Conservation (phyloP, 2,797 vertebrate species). For the Gorsachius magnificus region DNA sequence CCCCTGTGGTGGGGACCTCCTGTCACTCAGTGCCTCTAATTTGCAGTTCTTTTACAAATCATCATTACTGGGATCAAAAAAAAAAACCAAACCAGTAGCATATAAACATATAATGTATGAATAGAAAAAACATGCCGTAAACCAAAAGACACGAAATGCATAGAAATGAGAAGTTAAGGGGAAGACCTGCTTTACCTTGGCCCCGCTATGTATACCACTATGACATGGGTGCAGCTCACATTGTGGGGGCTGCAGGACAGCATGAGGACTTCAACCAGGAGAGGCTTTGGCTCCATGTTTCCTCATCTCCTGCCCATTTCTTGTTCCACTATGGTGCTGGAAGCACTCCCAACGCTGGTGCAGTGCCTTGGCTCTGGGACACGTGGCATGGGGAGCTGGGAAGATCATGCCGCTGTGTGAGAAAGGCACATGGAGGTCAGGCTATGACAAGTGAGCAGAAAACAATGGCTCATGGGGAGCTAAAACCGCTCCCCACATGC, state of each 20-base stretch:
- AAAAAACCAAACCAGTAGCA: not conserved
- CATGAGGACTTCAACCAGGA: not conserved
- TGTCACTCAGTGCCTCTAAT: not conserved
- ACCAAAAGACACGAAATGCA: not conserved
- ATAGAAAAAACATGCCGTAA: not conserved
- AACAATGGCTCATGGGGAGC: not conserved
- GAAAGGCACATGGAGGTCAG: not conserved
- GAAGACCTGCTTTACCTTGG: not conserved
- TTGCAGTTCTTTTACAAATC: not conserved
- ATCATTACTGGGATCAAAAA: not conserved
- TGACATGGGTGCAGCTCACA: accelerated
- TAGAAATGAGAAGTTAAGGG: not conserved
- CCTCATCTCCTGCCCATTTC: not conserved
- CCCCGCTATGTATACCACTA: not conserved
- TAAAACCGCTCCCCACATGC: accelerated
- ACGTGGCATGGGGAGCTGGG: accelerated
- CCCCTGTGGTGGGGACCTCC: not conserved
- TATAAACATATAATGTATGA: not conserved
- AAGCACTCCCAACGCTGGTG: not conserved
- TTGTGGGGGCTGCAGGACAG: not conserved
- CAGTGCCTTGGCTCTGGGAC: not conserved
- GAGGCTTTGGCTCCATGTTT: not conserved
- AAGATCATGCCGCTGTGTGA: not conserved
- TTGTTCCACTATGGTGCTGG: not conserved
- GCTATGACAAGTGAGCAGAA: not conserved